phyloP scores from a whole-genome alignment of 2,113 vertebrate genomes.

The Albula glossodonta region DNA sequence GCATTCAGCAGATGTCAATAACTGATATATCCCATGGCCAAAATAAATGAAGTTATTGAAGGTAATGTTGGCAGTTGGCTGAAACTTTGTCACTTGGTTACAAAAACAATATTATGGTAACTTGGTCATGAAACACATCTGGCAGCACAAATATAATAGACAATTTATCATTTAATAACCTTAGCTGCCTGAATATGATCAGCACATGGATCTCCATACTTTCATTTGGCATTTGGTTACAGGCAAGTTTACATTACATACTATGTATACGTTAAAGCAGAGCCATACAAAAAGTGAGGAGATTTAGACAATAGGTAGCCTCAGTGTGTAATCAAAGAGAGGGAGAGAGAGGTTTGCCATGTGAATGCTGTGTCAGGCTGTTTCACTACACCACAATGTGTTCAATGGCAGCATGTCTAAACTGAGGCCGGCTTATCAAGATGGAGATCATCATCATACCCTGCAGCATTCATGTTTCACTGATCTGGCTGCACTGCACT shows the following conservation, averaged over 20 bases:
- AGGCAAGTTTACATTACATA: neutral
- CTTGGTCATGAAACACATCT: slow-evolving; percentile 23
- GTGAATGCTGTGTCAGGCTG: neutral
- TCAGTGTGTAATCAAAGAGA: neutral
- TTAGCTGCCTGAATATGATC: slow-evolving; percentile 18
- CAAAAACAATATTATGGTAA: slow-evolving; percentile 19
- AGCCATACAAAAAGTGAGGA: too few species aligned
- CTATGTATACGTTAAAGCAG: too few species aligned
- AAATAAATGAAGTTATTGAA: neutral
- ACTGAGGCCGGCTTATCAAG: slow-evolving; percentile 14
- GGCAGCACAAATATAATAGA: slow-evolving; percentile 10
- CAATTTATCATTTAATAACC: slow-evolving; percentile 25
- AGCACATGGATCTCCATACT: neutral
- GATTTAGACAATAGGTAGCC: neutral
- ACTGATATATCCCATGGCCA: slow-evolving; percentile 24
- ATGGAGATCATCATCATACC: slow-evolving; percentile 10
- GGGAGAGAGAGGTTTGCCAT: neutral
- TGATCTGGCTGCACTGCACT: neutral
- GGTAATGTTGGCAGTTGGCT: slow-evolving; percentile 11
- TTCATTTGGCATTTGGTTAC: neutral
- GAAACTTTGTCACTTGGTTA: slow-evolving; percentile 12
- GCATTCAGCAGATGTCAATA: slow-evolving; percentile 27
- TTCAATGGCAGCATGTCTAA: slow-evolving; percentile 17
- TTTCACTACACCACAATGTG: neutral
- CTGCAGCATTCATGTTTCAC: neutral